phyloP scores from a whole-genome alignment of 2,113 vertebrate genomes.

The Siphamia tubifer region DNA sequence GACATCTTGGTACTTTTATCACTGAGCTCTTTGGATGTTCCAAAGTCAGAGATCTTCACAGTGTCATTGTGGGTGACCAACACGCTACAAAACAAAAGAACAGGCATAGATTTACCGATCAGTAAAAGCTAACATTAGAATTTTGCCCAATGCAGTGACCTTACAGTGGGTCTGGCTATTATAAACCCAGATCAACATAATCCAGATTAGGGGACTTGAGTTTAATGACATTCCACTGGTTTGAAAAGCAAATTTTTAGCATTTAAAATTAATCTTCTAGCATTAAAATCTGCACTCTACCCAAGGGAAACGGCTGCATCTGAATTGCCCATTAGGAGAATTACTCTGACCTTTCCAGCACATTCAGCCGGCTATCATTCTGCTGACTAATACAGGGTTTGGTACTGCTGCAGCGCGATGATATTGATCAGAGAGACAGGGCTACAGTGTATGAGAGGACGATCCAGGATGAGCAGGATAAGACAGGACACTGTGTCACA shows the following conservation, averaged over 20 bases:
- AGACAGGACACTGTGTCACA: conserved; percentile 19
- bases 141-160: neutral
- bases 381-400: conserved; percentile 67
- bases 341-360: conserved; percentile 57
- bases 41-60: conserved; percentile 98
- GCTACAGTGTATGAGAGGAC: conserved; percentile 33
- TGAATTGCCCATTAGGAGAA: conserved; percentile 52
- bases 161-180: neutral
- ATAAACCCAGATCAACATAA: neutral
- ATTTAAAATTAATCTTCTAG: neutral
- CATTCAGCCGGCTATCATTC: conserved; percentile 47
- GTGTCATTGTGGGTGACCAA: conserved; percentile 95
- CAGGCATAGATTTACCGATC: neutral
- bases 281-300: neutral
- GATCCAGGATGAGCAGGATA: conserved; percentile 11
- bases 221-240: neutral
- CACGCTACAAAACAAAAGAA: conserved; percentile 79
- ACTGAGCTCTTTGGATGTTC: conserved; percentile 97
- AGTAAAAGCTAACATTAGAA: neutral
- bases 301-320: conserved; percentile 31
- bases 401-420: conserved; percentile 50
- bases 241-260: neutral
- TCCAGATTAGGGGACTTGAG: neutral
- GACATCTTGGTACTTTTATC: conserved; percentile 99
- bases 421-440: conserved; percentile 62